These are phyloP conservation scores for Xiphophorus hellerii DNA, from an alignment of 2,113 vertebrate species.

Conservation along the genomic window DNA sequence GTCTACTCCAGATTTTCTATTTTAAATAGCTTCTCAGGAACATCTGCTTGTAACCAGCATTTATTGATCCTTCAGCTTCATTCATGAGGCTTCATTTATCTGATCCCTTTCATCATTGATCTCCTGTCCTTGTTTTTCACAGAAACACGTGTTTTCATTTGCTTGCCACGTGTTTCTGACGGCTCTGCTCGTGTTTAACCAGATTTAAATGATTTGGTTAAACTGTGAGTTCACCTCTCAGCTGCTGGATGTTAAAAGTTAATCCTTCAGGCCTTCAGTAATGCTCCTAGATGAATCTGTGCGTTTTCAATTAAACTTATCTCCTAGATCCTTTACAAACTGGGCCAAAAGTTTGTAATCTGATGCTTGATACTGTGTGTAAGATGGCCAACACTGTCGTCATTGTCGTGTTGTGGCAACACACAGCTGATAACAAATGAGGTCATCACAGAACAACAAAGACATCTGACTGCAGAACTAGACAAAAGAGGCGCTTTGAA, in stretches of 20 bases:
- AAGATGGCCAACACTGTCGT: not conserved
- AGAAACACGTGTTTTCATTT: not conserved
- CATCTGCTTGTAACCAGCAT: slow-evolving; percentile 2
- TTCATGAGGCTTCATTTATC: not conserved
- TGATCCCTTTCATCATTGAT: not conserved
- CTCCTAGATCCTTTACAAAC: not conserved
- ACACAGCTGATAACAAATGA: not conserved
- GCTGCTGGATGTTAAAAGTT: too few species aligned
- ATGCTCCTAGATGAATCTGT: too few species aligned
- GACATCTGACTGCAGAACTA: too few species aligned
- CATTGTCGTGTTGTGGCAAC: not conserved
- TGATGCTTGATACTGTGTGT: not conserved
- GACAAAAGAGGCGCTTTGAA: not conserved
- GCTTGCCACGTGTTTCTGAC: not conserved
- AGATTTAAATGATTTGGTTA: not conserved
- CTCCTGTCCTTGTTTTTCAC: not conserved
- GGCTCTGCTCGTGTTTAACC: not conserved
- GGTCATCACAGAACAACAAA: not conserved
- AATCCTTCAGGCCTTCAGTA: not conserved
- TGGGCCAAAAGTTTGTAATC: slow-evolving; percentile 7
- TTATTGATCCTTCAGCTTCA: slow-evolving; percentile 37
- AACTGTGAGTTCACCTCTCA: not conserved
- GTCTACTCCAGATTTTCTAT: not conserved
- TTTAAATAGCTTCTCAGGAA: slow-evolving; percentile 1
- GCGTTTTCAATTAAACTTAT: not conserved